Evolutionary conservation across 2,113 vertebrate species (phyloP).

Genomic region (Passer montanus): DNA sequence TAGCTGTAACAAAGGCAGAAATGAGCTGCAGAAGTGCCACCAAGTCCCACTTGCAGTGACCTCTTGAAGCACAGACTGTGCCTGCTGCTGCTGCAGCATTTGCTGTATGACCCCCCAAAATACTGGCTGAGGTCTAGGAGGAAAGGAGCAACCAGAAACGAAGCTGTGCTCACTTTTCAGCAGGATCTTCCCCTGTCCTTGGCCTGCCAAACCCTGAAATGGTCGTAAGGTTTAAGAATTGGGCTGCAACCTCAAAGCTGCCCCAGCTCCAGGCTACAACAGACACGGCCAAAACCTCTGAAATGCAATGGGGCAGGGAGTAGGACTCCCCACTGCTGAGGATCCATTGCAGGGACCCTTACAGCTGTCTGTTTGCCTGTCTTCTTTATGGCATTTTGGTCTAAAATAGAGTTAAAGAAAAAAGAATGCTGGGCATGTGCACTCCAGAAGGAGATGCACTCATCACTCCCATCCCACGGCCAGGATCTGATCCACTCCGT

Average conservation of each 20-base stretch:
- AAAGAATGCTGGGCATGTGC: not conserved
- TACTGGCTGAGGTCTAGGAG: not conserved
- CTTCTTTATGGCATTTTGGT: not conserved
- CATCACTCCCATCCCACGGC: fast-evolving
- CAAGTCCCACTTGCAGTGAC: not conserved
- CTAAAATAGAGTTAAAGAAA: not conserved
- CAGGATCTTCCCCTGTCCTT: not conserved
- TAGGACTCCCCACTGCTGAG: not conserved
- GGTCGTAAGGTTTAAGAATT: not conserved
- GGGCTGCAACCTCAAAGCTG: not conserved
- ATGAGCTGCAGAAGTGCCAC: not conserved
- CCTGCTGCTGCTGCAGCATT: not conserved
- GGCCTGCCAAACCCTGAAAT: not conserved
- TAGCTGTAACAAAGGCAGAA: not conserved
- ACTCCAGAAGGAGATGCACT: not conserved
- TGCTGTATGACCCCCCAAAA: not conserved
- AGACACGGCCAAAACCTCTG: not conserved
- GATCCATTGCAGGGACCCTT: not conserved
- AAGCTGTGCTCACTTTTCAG: not conserved
- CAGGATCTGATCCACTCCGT: not conserved
- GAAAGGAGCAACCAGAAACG: not conserved
- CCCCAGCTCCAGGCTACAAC: not conserved
- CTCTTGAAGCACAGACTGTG: not conserved
- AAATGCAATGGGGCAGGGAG: fast-evolving
- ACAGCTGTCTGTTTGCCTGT: not conserved